A percentile compares a stretch with the other conserved stretches of the same genome.
Conservation (phyloP, 2,888 invertebrate genomes). For the Hipparchia semele region DNA sequence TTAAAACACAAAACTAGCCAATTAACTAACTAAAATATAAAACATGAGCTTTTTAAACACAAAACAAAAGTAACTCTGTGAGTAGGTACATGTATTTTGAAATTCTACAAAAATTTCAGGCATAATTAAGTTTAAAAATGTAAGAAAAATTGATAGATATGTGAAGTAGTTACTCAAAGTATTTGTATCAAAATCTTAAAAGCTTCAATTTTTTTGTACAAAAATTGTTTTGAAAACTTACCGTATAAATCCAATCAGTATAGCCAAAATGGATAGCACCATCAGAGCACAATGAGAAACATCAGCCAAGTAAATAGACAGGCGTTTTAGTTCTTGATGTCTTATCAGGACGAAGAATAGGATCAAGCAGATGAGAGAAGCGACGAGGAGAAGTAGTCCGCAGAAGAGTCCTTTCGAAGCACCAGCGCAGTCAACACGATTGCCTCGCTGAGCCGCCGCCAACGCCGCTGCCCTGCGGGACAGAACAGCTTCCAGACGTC, state of each 20-base stretch:
- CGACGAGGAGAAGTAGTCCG: slow-evolving; percentile 94
- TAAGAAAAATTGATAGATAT: not conserved
- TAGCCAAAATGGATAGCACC: slow-evolving; percentile 94
- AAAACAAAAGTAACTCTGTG: slow-evolving; percentile 36
- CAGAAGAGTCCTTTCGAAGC: slow-evolving; percentile 97
- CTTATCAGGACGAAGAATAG: slow-evolving; percentile 97
- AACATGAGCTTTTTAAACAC: slow-evolving; percentile 32
- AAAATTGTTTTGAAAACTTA: slow-evolving; percentile 59
- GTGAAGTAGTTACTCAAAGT: not conserved
- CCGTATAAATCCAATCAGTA: slow-evolving; percentile 95
- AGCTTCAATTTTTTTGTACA: not conserved
- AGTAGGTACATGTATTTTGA: no score
- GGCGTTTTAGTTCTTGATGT: slow-evolving; percentile 90
- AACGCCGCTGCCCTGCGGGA: slow-evolving; percentile 93
- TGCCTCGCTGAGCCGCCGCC: slow-evolving; percentile 91
- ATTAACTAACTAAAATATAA: not conserved
- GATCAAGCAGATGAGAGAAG: slow-evolving; percentile 95
- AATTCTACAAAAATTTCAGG: no score
- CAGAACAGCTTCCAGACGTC: slow-evolving; percentile 93
- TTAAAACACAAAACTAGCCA: slow-evolving; percentile 21
- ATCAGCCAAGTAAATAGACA: slow-evolving; percentile 95
- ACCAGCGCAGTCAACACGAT: slow-evolving; percentile 96
- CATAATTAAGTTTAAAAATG: not conserved
- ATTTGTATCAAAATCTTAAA: not conserved
- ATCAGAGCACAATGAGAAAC: slow-evolving; percentile 95